phyloP scores from a whole-genome alignment of 2,797 vertebrate species.

The Microctenopoma lineatum region DNA sequence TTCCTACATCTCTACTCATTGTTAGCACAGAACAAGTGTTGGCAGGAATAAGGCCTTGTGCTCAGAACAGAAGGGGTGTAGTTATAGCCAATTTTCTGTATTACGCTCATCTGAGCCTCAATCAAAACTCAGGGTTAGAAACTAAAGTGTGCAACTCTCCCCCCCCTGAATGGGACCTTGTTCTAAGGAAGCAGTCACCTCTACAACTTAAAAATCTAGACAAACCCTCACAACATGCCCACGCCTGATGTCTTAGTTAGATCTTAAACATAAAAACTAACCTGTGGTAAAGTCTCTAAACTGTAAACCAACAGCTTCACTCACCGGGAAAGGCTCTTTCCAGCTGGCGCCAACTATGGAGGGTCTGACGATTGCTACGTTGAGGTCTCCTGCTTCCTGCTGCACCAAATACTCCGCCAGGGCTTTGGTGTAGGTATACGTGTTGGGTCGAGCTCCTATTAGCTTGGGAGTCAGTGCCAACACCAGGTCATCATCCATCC shows the following conservation, averaged over 20 bases:
- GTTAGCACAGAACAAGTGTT: neutral
- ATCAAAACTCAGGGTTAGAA: too few relatives aligned
- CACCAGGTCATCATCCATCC: constrained; percentile 97
- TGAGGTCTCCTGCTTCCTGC: constrained; percentile 92
- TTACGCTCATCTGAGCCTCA: too few relatives aligned
- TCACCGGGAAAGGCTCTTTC: constrained; percentile 98
- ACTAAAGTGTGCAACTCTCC: too few relatives aligned
- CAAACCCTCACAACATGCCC: too few relatives aligned
- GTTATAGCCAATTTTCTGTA: neutral
- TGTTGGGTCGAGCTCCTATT: constrained; percentile 94
- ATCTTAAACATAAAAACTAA: too few relatives aligned
- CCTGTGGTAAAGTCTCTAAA: neutral
- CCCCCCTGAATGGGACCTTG: too few relatives aligned
- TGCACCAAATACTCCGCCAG: constrained; percentile 95
- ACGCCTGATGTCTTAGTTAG: too few relatives aligned
- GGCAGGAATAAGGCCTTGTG: neutral
- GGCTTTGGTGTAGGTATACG: constrained; percentile 96
- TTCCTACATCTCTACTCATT: too few relatives aligned
- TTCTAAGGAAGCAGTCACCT: too few relatives aligned
- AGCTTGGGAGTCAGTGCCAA: constrained; percentile 93
- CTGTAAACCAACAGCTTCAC: constrained; percentile 46
- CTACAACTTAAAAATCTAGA: too few relatives aligned
- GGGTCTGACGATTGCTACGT: constrained; percentile 93
- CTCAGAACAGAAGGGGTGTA: neutral
- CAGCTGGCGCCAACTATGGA: constrained; percentile 99